Conservation (phyloP, 1,140 invertebrate genomes). For the Trigoniulus corallinus region DNA sequence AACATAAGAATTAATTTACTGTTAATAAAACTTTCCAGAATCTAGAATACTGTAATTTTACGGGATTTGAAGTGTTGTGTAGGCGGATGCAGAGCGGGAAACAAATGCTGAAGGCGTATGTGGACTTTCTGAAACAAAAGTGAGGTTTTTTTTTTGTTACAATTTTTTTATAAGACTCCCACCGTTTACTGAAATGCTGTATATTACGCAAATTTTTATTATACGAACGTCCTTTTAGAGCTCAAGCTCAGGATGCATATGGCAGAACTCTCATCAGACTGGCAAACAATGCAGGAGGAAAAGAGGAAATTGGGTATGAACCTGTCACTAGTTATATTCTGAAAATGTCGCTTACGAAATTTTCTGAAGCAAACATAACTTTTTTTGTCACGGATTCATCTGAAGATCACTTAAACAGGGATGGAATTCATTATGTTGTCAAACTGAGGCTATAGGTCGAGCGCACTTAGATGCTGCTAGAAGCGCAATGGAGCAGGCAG, state of each 20-base stretch:
- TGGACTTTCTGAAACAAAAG: constrained; percentile 7
- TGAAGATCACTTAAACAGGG: neutral
- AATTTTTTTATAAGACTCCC: neutral
- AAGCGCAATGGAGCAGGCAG: neutral
- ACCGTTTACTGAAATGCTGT: neutral
- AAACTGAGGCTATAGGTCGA: constrained; percentile 4
- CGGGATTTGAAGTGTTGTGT: constrained; percentile 5
- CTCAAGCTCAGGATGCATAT: constrained; percentile 1
- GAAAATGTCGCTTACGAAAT: neutral
- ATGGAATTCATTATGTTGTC: neutral
- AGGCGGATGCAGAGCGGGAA: constrained; percentile 4
- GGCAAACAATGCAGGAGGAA: neutral
- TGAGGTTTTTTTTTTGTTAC: neutral
- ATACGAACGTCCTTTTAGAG: neutral
- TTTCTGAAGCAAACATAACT: neutral
- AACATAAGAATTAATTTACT: neutral
- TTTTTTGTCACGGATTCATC: too few species aligned
- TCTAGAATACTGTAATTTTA: constrained; percentile 6
- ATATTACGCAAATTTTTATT: neutral
- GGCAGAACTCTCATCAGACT: constrained; percentile 1
- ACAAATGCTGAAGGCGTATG: constrained; percentile 4
- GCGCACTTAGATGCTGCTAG: constrained; percentile 3
- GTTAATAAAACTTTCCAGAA: constrained; percentile 1
- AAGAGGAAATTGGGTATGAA: constrained; percentile 2
- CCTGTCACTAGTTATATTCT: neutral